Base-by-base conservation (phyloP, 2,888 invertebrate species). In the Clunio marinus region DNA sequence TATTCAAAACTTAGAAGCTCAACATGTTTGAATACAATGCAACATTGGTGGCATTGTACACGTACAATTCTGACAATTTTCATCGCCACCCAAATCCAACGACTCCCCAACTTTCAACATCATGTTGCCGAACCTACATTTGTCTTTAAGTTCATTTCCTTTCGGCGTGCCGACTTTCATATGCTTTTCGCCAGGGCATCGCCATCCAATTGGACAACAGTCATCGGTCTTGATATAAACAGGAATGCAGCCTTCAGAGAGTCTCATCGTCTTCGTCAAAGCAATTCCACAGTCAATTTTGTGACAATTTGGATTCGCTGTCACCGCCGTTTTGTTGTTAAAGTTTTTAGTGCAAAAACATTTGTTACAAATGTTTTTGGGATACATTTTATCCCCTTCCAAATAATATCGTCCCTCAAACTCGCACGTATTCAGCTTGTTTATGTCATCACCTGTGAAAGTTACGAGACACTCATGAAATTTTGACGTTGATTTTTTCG, bases 91-190 rank as follows among this genome's bases (percentile, higher is more conserved):
- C 0, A 76, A 77, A 0, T 76, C 74, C 2, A 82, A 75, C 71
- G 79, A 78, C 71, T 82, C 82, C 0, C 82, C 82, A 0, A 82
- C 77, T 1, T 74, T 72, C 68, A 82, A 72, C 1, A 79, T 80
- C 70, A 75, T 71, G 73, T 81, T 79, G 1, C 81, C 81, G 72
- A 80, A 82, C 24, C 73, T 71, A 69, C 82, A 82, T 70, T 78
- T 41, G 1, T 35, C 20, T 4, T 27, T 28, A 1, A 7, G 13
- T 1, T 25, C 37, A 1, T 17, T 37, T 10, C 13, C 13, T 8
- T n/a, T 57, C n/a, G 32, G 8, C 24, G n/a, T 22, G n/a, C 41
- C 13, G 17, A 1, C 35, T 17, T 37, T 24, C 28, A 37, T 27
- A 35, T 58, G 37, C 13, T 57, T 27, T 7, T 57, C 37, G 1